Conservation (phyloP, 1,140 invertebrate genomes). For the Pachypeltis micranthus region DNA sequence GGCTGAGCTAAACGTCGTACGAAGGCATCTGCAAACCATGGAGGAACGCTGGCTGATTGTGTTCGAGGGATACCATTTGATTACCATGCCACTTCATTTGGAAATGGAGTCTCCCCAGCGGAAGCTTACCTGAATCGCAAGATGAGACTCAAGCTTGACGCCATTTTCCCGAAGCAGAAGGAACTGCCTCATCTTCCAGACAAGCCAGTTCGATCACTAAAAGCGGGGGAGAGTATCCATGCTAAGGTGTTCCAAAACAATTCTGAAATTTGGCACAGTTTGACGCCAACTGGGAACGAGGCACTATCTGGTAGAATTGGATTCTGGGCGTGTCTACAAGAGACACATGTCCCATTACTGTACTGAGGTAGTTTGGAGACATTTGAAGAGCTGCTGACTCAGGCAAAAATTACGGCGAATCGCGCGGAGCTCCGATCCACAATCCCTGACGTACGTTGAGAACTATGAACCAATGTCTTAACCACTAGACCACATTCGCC, state of each 20-base stretch:
- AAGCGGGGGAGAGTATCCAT: not conserved
- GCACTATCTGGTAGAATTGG: not conserved
- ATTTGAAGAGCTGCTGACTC: too few species aligned
- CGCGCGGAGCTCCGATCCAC: too few species aligned
- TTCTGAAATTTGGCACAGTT: too few species aligned
- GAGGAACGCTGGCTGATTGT: not conserved
- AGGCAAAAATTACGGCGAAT: too few species aligned
- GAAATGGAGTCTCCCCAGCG: not conserved
- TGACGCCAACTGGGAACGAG: too few species aligned
- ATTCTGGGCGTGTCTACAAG: not conserved
- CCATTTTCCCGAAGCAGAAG: not conserved
- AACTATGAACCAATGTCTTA: too few species aligned
- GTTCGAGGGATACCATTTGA: not conserved
- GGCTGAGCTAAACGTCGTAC: slow-evolving; percentile 15
- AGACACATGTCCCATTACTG: not conserved
- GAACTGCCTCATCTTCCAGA: not conserved
- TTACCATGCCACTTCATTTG: not conserved
- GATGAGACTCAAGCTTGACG: not conserved
- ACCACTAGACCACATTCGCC: too few species aligned
- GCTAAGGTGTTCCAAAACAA: not conserved
- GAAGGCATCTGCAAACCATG: slow-evolving; percentile 4
- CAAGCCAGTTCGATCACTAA: not conserved
- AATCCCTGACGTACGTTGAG: too few species aligned
- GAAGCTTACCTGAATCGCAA: not conserved
- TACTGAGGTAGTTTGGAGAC: too few species aligned